A percentile compares a stretch with the other conserved stretches of the same genome.
phyloP scores from a whole-genome alignment of 1,140 invertebrate species.

The Platyura marginata region DNA sequence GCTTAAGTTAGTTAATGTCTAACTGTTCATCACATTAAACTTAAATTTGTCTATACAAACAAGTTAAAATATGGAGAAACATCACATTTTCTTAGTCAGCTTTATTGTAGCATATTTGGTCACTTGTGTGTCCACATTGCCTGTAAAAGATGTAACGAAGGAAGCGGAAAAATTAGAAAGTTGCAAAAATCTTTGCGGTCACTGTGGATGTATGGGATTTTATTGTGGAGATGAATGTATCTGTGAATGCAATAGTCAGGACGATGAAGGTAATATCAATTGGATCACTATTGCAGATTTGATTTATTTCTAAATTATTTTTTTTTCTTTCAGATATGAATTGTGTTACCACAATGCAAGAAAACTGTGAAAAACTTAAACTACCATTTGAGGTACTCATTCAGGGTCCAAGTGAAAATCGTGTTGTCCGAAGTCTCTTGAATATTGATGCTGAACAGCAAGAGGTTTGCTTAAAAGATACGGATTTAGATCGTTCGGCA shows the following conservation, averaged over 20 bases:
- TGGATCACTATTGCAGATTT: background rate
- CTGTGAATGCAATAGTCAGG: constrained; percentile 15
- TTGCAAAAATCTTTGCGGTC: constrained; percentile 18
- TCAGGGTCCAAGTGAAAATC: constrained; percentile 18
- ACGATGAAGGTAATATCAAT: constrained; percentile 10
- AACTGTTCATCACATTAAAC: no score
- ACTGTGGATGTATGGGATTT: constrained; percentile 20
- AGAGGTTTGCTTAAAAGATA: background rate
- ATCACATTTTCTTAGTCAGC: no score
- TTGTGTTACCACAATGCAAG: constrained; percentile 18
- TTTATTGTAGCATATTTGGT: no score
- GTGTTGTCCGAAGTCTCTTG: constrained; percentile 14
- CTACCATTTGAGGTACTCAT: constrained; percentile 19
- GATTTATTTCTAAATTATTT: background rate
- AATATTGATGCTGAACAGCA: background rate
- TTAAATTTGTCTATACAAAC: no score
- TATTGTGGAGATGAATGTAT: constrained; percentile 24
- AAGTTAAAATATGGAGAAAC: no score
- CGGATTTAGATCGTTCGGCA: background rate
- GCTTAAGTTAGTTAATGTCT: no score
- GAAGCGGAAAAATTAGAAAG: constrained; percentile 13
- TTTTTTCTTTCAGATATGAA: constrained; percentile 11
- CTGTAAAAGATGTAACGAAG: constrained; percentile 2
- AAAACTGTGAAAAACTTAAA: constrained; percentile 11
- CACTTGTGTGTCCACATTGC: no score